These are phyloP conservation scores for Heterochromis multidens DNA, from an alignment of 2,113 vertebrate species.

Conservation along the genomic window DNA sequence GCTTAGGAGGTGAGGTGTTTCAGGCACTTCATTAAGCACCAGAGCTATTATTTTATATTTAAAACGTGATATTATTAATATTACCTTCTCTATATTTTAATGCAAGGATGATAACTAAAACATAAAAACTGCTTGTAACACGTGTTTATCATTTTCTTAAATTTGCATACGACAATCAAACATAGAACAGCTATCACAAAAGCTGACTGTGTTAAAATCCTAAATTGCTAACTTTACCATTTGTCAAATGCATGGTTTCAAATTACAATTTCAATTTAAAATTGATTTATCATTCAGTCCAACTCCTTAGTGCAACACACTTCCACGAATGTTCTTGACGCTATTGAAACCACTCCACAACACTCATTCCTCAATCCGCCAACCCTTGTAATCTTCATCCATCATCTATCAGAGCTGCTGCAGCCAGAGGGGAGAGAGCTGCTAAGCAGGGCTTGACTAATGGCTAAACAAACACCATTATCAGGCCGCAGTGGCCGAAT, in stretches of 20 bases:
- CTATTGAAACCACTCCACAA: conserved; percentile 38
- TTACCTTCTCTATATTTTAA: neutral
- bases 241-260: neutral
- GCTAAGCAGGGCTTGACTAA: conserved; percentile 72
- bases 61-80: neutral
- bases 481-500: conserved; percentile 57
- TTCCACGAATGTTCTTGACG: conserved; percentile 22
- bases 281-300: neutral
- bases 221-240: neutral
- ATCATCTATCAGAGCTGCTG: conserved; percentile 59
- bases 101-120: neutral
- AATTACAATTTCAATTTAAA: neutral
- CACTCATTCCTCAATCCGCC: conserved; percentile 37
- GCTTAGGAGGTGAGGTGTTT: neutral
- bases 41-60: too few relatives aligned
- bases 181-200: neutral
- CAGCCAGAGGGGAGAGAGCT: conserved; percentile 47
- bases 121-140: neutral
- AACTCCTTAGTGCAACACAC: neutral
- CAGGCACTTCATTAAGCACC: neutral
- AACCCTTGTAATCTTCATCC: conserved; percentile 52
- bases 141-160: neutral
- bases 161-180: neutral
- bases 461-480: conserved; percentile 80
- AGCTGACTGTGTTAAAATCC: neutral